phyloP scores from a whole-genome alignment of 64 coral and sea anemone species.

The Orbicella faveolata region DNA sequence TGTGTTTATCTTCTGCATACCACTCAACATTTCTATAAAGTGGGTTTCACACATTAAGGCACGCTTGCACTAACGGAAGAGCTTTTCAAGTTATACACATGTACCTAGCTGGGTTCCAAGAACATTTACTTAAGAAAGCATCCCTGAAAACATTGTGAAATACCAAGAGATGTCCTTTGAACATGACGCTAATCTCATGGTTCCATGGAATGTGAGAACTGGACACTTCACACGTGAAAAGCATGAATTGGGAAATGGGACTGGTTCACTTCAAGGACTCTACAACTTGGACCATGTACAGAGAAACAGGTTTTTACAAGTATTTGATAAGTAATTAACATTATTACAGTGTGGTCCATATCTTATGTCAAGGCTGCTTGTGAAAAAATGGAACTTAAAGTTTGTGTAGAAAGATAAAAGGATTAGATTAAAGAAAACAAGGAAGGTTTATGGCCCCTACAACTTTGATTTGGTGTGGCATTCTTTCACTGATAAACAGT shows the following conservation, averaged over 20 bases:
- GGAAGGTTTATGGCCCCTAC: slow-evolving; percentile 16
- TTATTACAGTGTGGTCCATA: no score
- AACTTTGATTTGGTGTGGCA: neutral
- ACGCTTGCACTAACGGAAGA: neutral
- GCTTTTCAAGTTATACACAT: neutral
- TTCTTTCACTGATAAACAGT: neutral
- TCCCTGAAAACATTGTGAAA: neutral
- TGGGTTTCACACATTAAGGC: neutral
- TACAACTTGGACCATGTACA: neutral
- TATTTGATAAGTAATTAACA: neutral
- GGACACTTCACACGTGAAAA: neutral
- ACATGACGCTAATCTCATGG: neutral
- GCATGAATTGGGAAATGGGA: neutral
- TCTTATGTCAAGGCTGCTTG: slow-evolving; percentile 39
- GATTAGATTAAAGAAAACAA: neutral
- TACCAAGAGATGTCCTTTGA: neutral
- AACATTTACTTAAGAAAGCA: neutral
- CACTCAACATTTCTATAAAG: neutral
- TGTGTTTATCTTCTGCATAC: neutral
- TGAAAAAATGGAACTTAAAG: neutral
- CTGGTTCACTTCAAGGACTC: neutral
- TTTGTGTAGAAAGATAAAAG: neutral
- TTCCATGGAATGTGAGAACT: neutral
- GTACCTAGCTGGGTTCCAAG: neutral
- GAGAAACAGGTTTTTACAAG: slow-evolving; percentile 25